A percentile compares a stretch with the other conserved stretches of the same genome.
phyloP scores from a whole-genome alignment of 2,888 invertebrate genomes.

The Oligia latruncula region DNA sequence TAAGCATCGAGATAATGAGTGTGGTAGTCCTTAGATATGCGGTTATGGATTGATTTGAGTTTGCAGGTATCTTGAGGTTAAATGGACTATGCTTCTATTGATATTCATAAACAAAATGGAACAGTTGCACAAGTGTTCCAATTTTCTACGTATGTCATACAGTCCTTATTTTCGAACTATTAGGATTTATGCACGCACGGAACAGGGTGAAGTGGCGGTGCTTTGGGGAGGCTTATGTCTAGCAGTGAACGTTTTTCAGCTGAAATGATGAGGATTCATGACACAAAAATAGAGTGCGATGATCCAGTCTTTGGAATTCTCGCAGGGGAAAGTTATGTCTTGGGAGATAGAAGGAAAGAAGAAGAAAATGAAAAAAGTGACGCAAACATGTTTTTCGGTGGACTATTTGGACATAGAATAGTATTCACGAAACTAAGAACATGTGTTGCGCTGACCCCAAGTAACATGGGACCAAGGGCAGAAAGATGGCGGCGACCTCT shows the following conservation, averaged over 20 bases:
- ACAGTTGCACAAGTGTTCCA: not conserved
- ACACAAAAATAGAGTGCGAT: not conserved
- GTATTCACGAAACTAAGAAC: not conserved
- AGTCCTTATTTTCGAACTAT: not conserved
- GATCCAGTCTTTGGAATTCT: not conserved
- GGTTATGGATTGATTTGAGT: conserved; percentile 10
- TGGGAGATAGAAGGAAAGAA: not conserved
- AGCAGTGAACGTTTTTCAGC: too few relatives aligned
- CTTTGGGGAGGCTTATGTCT: too few relatives aligned
- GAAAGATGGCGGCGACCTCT: too few relatives aligned
- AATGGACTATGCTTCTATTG: not conserved
- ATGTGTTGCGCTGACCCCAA: too few relatives aligned
- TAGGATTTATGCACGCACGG: not conserved
- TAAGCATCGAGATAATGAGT: conserved; percentile 33
- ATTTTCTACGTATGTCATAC: too few relatives aligned
- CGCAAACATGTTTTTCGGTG: not conserved
- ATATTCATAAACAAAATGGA: not conserved
- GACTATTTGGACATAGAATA: not conserved
- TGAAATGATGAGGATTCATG: not conserved
- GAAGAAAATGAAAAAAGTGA: not conserved
- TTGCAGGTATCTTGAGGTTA: conserved; percentile 4
- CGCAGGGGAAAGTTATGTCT: too few relatives aligned
- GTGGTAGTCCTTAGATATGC: conserved; percentile 4
- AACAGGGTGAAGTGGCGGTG: too few relatives aligned
- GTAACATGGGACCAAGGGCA: too few relatives aligned